phyloP scores from a whole-genome alignment of 2,888 invertebrate genomes.

The Mylabris sibirica region DNA sequence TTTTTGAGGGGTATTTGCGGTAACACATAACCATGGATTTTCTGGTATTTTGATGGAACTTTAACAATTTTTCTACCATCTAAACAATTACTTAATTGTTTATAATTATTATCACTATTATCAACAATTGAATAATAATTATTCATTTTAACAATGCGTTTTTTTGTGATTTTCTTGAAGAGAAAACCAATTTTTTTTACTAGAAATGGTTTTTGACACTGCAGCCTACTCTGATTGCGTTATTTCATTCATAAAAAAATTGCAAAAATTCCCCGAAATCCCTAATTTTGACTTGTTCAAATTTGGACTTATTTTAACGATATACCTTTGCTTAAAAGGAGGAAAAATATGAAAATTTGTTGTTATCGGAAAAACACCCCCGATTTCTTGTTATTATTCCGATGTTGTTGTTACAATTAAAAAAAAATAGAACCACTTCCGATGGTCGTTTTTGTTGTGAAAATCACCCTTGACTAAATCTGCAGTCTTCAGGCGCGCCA shows the following conservation, averaged over 20 bases:
- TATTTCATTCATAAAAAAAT: background rate
- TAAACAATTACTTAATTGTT: background rate
- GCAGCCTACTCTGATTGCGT: constrained; percentile 22
- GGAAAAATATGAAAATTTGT: no score
- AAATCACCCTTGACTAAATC: constrained; percentile 11
- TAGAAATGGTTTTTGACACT: constrained; percentile 19
- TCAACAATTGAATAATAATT: constrained; percentile 39
- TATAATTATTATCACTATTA: constrained; percentile 35
- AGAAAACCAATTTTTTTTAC: background rate
- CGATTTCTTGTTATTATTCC: no score
- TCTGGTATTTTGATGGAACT: constrained; percentile 42
- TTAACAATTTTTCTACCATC: constrained; percentile 14
- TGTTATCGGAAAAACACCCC: no score
- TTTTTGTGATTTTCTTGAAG: background rate
- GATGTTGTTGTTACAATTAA: background rate
- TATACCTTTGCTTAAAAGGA: no score
- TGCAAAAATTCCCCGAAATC: background rate
- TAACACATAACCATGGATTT: constrained; percentile 46
- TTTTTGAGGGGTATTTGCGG: constrained; percentile 57
- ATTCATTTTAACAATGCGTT: constrained; percentile 28
- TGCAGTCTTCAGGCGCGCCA: constrained; percentile 7
- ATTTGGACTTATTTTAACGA: no score
- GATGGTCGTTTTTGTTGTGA: constrained; percentile 1
- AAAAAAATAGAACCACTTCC: background rate
- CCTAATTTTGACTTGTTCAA: background rate